These are phyloP conservation scores for Perca flavescens DNA, from an alignment of 2,113 vertebrate genomes.

Conservation along the genomic window DNA sequence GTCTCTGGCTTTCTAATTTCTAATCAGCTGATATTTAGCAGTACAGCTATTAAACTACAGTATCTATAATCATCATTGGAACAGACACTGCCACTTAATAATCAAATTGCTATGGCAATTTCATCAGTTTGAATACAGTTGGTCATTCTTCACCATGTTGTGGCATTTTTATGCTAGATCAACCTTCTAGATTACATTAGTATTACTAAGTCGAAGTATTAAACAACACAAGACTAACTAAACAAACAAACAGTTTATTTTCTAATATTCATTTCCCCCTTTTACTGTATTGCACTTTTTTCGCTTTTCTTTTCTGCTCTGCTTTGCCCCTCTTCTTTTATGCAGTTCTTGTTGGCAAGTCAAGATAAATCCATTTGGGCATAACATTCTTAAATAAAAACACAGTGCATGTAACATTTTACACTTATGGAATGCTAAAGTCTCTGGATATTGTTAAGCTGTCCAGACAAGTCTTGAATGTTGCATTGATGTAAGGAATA, in stretches of 20 bases:
- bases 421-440: background rate
- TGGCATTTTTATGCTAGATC: background rate
- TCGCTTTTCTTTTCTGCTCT: background rate
- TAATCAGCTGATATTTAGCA: constrained; percentile 1
- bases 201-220: background rate
- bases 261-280: too few relatives aligned
- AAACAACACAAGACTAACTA: background rate
- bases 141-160: background rate
- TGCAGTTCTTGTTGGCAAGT: background rate
- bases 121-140: background rate
- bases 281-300: too few relatives aligned
- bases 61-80: background rate
- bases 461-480: too few relatives aligned
- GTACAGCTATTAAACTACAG: background rate
- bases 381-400: background rate
- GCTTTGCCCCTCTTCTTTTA: background rate
- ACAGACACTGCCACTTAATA: background rate
- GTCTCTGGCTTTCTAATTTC: background rate
- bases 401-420: background rate
- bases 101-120: background rate
- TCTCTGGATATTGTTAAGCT: background rate
- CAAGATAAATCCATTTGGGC: background rate
- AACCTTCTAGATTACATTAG: background rate
- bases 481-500: background rate
- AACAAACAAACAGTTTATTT: too few relatives aligned